These are phyloP conservation scores for Drosophila navojoa DNA, from an alignment of 1,140 invertebrate species.

Conservation along the genomic window DNA sequence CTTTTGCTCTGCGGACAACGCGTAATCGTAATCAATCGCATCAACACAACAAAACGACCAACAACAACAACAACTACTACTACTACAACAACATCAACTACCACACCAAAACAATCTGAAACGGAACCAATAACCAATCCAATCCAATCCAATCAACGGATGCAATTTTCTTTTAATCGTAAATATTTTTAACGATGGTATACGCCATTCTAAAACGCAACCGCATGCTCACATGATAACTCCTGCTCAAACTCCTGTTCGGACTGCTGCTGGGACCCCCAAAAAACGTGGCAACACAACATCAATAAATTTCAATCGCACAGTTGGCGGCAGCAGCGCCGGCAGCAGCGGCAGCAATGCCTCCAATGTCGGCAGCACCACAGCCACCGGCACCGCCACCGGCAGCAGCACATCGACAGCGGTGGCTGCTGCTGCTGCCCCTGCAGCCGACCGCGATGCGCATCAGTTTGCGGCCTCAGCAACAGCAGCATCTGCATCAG, in stretches of 20 bases:
- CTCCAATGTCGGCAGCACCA: slow-evolving; percentile 70
- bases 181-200: slow-evolving; percentile 79
- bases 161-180: slow-evolving; percentile 82
- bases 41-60: slow-evolving; percentile 69
- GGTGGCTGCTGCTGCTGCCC: slow-evolving; percentile 51
- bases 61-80: not conserved
- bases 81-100: too few relatives aligned
- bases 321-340: slow-evolving; percentile 77
- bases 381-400: slow-evolving; percentile 59
- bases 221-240: slow-evolving; percentile 41
- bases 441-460: slow-evolving; percentile 26
- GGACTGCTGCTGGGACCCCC: slow-evolving; percentile 3
- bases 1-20: slow-evolving; percentile 42
- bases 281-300: slow-evolving; percentile 42
- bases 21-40: slow-evolving; percentile 79
- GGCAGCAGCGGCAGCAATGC: slow-evolving; percentile 75
- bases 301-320: slow-evolving; percentile 80
- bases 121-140: slow-evolving; percentile 37
- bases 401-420: slow-evolving; percentile 69
- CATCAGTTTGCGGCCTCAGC: slow-evolving; percentile 30
- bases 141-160: slow-evolving; percentile 79
- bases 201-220: slow-evolving; percentile 68
- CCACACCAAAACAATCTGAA: slow-evolving; percentile 9
- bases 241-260: slow-evolving; percentile 14
- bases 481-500: slow-evolving; percentile 30